phyloP scores from a whole-genome alignment of 2,888 invertebrate species.

The Eupithecia insigniata region DNA sequence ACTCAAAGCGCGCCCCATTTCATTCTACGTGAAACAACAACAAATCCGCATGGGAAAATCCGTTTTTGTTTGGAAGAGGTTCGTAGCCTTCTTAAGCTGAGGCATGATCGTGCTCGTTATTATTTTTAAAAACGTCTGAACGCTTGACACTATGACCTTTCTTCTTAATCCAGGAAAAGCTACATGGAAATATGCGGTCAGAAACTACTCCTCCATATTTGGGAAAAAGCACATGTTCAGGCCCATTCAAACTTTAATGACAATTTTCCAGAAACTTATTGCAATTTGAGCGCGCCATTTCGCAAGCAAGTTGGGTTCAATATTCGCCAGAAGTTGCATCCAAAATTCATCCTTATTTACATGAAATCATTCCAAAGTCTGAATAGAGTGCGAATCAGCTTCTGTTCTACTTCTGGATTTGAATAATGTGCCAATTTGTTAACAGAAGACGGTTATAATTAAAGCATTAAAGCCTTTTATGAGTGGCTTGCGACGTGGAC shows the following conservation, averaged over 20 bases:
- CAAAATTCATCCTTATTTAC: slow-evolving; percentile 37
- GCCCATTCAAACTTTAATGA: slow-evolving; percentile 8
- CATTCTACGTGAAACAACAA: too few species aligned
- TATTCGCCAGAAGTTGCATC: slow-evolving; percentile 29
- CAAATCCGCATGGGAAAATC: too few species aligned
- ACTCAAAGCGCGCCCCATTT: too few species aligned
- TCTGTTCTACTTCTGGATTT: slow-evolving; percentile 34
- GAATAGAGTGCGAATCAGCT: slow-evolving; percentile 34
- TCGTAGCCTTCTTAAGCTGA: too few species aligned
- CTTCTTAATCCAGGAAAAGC: background rate
- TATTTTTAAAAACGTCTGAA: background rate
- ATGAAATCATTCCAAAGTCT: slow-evolving; percentile 36
- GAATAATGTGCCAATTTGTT: slow-evolving; percentile 39
- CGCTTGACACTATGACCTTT: background rate
- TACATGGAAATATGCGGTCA: background rate
- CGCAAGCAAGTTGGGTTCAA: slow-evolving; percentile 12
- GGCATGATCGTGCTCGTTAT: background rate
- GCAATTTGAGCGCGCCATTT: slow-evolving; percentile 3
- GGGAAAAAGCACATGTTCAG: background rate
- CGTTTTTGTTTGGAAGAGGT: too few species aligned
- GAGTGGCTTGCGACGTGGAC: background rate
- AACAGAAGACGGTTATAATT: slow-evolving; percentile 35
- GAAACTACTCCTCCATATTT: background rate
- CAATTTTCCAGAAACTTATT: slow-evolving; percentile 11
- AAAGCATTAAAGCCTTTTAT: slow-evolving; percentile 33